Percentiles rank a stretch among this genome's conserved stretches.
These are phyloP conservation scores for Dicranocentrus wangi DNA, from an alignment of 2,888 invertebrate genomes.

Conservation along the genomic window DNA sequence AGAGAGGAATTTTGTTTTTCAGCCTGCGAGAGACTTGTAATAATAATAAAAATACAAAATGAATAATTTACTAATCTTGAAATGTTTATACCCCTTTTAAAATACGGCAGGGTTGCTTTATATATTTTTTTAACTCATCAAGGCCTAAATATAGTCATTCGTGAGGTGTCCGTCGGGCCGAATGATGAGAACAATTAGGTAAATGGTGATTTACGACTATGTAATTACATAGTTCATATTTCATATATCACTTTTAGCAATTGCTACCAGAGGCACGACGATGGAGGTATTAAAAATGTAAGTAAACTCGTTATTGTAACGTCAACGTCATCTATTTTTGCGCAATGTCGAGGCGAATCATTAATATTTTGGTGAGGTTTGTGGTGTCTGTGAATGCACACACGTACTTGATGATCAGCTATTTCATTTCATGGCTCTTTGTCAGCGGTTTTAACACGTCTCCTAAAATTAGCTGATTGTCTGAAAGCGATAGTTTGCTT, in stretches of 20 bases:
- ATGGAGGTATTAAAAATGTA: no score
- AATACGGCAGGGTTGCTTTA: background rate
- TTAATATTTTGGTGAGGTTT: no score
- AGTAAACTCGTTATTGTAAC: no score
- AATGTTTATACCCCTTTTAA: background rate
- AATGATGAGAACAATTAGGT: conserved; percentile 47
- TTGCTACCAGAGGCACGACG: no score
- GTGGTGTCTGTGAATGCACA: no score
- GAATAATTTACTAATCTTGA: background rate
- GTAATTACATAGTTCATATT: background rate
- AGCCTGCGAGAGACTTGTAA: background rate
- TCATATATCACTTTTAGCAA: no score
- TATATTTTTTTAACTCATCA: conserved; percentile 14
- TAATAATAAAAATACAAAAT: background rate
- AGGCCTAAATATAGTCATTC: conserved; percentile 28
- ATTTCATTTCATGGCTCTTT: no score
- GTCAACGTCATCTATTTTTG: background rate
- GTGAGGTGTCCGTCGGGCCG: conserved; percentile 42
- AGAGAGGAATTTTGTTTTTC: background rate
- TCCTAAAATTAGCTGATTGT: no score
- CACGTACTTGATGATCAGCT: no score
- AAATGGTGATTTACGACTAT: conserved; percentile 43
- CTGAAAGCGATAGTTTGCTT: no score
- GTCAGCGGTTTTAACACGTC: no score
- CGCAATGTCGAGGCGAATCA: background rate